phyloP scores from a whole-genome alignment of 2,113 vertebrate species.

The Tragelaphus strepsiceros region DNA sequence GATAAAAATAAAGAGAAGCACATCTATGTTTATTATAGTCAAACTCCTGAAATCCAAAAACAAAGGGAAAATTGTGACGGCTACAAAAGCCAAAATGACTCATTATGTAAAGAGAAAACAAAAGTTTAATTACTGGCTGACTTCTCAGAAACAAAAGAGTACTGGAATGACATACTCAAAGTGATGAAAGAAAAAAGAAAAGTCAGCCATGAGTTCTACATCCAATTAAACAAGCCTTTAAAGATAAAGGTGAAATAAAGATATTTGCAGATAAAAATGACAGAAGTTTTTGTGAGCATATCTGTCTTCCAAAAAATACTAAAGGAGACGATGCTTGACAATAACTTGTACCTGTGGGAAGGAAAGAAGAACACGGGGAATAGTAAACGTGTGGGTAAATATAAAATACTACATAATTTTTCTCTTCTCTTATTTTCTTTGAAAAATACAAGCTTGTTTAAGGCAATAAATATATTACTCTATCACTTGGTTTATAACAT shows the following conservation, averaged over 20 bases:
- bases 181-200: neutral
- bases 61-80: neutral
- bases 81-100: neutral
- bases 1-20: neutral
- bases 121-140: neutral
- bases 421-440: neutral
- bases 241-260: neutral
- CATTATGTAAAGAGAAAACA: neutral
- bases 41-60: neutral
- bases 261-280: neutral
- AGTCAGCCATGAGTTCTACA: neutral
- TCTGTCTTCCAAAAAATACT: neutral
- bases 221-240: neutral
- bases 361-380: neutral
- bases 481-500: neutral
- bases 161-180: neutral
- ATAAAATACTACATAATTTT: neutral
- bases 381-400: neutral
- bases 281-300: neutral
- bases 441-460: neutral
- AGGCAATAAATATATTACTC: neutral
- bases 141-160: neutral
- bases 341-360: neutral
- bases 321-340: neutral
- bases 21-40: neutral